Percentiles rank a stretch among this genome's conserved stretches.
These are phyloP conservation scores for Pangasianodon hypophthalmus DNA, from an alignment of 2,113 vertebrate species.

Conservation along the genomic window DNA sequence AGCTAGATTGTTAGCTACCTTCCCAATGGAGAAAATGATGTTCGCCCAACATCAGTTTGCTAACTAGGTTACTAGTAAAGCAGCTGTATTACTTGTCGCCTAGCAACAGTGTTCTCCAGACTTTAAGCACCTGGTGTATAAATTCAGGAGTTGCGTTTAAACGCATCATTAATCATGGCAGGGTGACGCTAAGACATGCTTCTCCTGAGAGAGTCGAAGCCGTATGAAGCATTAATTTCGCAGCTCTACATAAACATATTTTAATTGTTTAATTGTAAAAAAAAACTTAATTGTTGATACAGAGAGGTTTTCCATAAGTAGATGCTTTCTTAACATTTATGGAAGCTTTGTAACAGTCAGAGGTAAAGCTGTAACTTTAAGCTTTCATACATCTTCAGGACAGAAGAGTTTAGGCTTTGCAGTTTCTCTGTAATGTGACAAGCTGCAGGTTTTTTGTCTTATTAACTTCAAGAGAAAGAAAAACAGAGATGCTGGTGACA, in stretches of 20 bases:
- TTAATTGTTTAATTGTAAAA: too few species aligned
- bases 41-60: too few species aligned
- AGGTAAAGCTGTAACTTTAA: too few species aligned
- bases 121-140: background rate
- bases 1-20: too few species aligned
- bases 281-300: background rate
- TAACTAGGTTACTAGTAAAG: background rate
- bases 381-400: too few species aligned
- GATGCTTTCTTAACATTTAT: background rate
- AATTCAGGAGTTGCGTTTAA: background rate
- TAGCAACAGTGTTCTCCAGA: background rate
- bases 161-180: background rate
- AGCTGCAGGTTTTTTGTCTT: too few species aligned
- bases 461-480: too few species aligned
- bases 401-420: too few species aligned
- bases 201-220: background rate
- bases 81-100: background rate
- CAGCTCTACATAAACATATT: background rate
- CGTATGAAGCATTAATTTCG: background rate
- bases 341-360: background rate
- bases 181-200: background rate
- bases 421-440: too few species aligned
- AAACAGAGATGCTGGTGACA: too few species aligned
- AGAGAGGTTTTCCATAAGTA: background rate
- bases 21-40: background rate